Evolutionary conservation across 2,797 vertebrate genomes (phyloP).

Genomic region (Chelmon rostratus): DNA sequence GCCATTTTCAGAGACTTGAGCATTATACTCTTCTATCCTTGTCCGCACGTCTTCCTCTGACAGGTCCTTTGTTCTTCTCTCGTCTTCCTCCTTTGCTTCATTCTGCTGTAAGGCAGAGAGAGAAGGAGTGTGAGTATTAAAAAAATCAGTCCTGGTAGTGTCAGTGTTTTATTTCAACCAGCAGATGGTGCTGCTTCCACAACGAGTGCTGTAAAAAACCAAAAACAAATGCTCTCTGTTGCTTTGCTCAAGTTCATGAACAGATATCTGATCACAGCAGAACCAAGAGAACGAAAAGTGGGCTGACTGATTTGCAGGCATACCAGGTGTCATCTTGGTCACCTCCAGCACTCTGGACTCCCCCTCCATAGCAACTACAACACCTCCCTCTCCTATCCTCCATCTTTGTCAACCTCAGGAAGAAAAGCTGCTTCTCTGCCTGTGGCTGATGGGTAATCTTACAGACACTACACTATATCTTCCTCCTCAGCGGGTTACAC

Average conservation of each 20-base stretch:
- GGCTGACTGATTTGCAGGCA: background rate
- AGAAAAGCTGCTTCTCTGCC: slow-evolving; percentile 22
- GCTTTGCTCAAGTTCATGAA: slow-evolving; percentile 38
- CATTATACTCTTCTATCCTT: slow-evolving; percentile 93
- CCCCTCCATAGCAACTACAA: background rate
- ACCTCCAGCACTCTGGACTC: background rate
- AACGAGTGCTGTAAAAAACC: background rate
- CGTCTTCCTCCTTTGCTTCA: slow-evolving; percentile 85
- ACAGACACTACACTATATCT: background rate
- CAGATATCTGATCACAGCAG: background rate
- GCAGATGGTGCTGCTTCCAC: slow-evolving; percentile 62
- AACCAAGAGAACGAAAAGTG: background rate
- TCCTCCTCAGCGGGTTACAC: slow-evolving; percentile 8
- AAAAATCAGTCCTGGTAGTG: background rate
- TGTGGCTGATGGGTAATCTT: slow-evolving; percentile 4
- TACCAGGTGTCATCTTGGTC: background rate
- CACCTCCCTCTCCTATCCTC: slow-evolving; percentile 14
- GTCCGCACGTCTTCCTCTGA: slow-evolving; percentile 88
- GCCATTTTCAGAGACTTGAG: slow-evolving; percentile 89
- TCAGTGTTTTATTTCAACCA: slow-evolving; percentile 41
- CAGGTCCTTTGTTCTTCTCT: slow-evolving; percentile 79
- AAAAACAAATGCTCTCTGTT: background rate
- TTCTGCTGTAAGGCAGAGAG: slow-evolving; percentile 84
- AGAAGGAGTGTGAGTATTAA: slow-evolving; percentile 3
- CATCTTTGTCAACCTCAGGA: slow-evolving; percentile 34